Conservation (phyloP, 2,797 vertebrate species). For the Notolepis coatsorum region DNA sequence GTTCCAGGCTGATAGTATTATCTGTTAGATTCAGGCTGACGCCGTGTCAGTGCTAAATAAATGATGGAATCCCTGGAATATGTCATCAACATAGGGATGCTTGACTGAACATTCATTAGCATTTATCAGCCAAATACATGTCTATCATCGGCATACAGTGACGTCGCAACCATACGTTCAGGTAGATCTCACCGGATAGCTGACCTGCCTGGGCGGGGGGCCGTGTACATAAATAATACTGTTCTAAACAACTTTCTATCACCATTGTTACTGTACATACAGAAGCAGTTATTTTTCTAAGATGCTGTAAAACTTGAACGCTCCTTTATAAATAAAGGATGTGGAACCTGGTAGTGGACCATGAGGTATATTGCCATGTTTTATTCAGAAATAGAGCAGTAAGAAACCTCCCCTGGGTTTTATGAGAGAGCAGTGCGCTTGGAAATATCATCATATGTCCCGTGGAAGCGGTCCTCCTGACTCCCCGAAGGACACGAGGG, state of each 20-base stretch:
- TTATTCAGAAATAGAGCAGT: conserved; percentile 49
- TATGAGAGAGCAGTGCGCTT: conserved; percentile 52
- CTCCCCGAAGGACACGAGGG: conserved; percentile 44
- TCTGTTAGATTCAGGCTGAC: conserved; percentile 6
- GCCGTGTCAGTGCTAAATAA: conserved; percentile 20
- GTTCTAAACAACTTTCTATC: conserved; percentile 36
- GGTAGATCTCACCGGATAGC: conserved; percentile 18
- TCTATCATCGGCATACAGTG: conserved; percentile 1
- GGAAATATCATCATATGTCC: conserved; percentile 45
- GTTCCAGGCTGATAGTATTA: conserved; percentile 8
- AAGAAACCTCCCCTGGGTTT: conserved; percentile 51
- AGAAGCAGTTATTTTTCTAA: conserved; percentile 84
- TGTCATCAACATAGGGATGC: conserved; percentile 10
- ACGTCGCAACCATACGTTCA: conserved; percentile 15
- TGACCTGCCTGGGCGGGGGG: conserved; percentile 18
- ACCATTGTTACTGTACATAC: conserved; percentile 74
- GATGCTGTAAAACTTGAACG: conserved; percentile 72
- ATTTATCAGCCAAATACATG: neutral
- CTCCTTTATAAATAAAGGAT: conserved; percentile 39
- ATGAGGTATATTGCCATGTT: conserved; percentile 41
- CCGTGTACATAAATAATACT: conserved; percentile 55
- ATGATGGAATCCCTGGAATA: conserved; percentile 21
- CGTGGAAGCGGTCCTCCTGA: conserved; percentile 36
- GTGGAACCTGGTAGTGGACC: conserved; percentile 43
- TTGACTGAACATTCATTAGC: conserved; percentile 18